Conservation (phyloP, 2,113 vertebrate species). For the Xiphias gladius region DNA sequence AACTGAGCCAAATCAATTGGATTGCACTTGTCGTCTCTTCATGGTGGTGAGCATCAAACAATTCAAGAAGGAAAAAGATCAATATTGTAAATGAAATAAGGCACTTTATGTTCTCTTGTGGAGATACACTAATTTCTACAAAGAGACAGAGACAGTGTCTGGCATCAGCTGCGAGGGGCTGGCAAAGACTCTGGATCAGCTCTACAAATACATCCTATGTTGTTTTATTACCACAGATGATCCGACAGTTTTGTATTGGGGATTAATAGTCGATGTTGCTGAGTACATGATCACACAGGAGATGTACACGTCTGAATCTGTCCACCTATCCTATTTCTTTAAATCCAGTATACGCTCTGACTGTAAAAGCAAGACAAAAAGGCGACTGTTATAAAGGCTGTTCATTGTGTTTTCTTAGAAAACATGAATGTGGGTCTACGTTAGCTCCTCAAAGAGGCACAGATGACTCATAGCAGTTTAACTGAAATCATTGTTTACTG, state of each 20-base stretch:
- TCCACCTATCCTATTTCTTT: neutral
- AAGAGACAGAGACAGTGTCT: constrained; percentile 39
- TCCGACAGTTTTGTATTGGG: constrained; percentile 49
- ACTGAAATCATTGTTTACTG: neutral
- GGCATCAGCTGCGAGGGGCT: constrained; percentile 16
- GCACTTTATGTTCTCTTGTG: constrained; percentile 65
- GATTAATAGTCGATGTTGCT: constrained; percentile 21
- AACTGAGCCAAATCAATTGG: constrained; percentile 68
- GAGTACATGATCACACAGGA: constrained; percentile 19
- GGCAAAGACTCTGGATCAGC: constrained; percentile 48
- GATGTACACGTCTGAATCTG: neutral
- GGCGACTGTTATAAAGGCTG: neutral
- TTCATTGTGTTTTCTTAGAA: neutral
- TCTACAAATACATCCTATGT: constrained; percentile 50
- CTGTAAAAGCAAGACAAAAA: neutral
- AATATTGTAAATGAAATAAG: constrained; percentile 79
- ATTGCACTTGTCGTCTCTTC: constrained; percentile 62
- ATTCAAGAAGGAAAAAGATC: constrained; percentile 70
- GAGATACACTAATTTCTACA: constrained; percentile 39
- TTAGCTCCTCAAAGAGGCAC: neutral
- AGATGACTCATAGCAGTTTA: neutral
- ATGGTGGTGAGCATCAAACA: constrained; percentile 70
- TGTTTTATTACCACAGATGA: constrained; percentile 68
- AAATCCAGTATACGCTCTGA: neutral
- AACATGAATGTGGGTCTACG: neutral